Evolutionary conservation across 2,888 invertebrate species (phyloP).

Genomic region (Cephonodes hylas): DNA sequence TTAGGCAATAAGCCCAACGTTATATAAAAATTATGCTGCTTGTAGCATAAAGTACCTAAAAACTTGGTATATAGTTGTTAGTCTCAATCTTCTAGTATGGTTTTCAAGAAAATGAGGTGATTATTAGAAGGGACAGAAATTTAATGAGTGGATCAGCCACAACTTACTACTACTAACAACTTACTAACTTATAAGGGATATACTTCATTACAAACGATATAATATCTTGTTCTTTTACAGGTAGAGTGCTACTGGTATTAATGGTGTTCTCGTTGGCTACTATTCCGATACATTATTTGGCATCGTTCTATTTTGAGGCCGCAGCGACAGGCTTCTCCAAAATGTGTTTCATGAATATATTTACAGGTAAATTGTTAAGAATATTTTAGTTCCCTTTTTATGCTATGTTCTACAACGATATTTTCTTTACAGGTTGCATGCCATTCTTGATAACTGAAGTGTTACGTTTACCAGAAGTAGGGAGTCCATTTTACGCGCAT

Average conservation of each 20-base stretch:
- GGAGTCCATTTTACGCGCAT: conserved; percentile 82
- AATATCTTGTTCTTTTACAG: conserved; percentile 48
- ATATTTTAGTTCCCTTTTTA: not conserved
- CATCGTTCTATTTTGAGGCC: conserved; percentile 85
- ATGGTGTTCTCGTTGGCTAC: conserved; percentile 85
- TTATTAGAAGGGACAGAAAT: no score
- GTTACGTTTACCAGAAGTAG: conserved; percentile 83
- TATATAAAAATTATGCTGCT: no score
- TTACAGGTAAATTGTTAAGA: conserved; percentile 58
- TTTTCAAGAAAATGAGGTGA: no score
- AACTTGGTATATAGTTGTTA: no score
- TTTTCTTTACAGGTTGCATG: conserved; percentile 82
- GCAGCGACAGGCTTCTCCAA: conserved; percentile 89
- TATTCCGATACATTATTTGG: conserved; percentile 87
- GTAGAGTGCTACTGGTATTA: conserved; percentile 83
- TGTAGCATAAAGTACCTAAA: no score
- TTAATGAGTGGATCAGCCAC: no score
- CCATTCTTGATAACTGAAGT: conserved; percentile 87
- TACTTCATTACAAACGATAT: not conserved
- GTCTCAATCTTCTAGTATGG: no score
- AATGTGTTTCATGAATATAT: conserved; percentile 87
- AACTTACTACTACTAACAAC: no score
- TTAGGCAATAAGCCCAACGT: no score
- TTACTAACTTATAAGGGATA: no score
- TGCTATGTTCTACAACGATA: not conserved